Conservation (phyloP, 1,140 invertebrate species). For the Sarcophaga peregrina region DNA sequence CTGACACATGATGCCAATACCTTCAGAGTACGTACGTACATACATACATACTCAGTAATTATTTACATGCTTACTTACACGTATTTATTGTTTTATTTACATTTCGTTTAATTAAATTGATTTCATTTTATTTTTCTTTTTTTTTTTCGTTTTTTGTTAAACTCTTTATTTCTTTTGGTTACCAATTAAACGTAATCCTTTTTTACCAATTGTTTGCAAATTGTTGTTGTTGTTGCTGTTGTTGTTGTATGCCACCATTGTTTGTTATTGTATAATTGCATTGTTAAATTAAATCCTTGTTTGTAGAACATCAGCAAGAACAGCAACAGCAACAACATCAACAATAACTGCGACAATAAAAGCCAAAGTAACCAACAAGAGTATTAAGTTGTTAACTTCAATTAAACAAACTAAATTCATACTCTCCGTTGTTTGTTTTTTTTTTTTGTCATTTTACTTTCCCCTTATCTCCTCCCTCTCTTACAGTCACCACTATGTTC, state of each 20-base stretch:
- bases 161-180: not conserved
- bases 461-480: too few relatives aligned
- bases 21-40: too few relatives aligned
- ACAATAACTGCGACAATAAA: too few relatives aligned
- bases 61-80: too few relatives aligned
- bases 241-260: not conserved
- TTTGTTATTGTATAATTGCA: slow-evolving; percentile 19
- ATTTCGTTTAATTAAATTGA: not conserved
- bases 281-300: slow-evolving; percentile 29
- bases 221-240: not conserved
- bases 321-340: too few relatives aligned
- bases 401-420: not conserved
- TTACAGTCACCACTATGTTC: too few relatives aligned
- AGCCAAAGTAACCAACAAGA: not conserved
- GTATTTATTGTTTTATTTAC: too few relatives aligned
- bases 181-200: not conserved
- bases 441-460: too few relatives aligned
- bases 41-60: too few relatives aligned
- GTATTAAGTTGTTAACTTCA: slow-evolving; percentile 38
- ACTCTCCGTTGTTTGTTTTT: not conserved
- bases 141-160: too few relatives aligned
- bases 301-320: slow-evolving; percentile 12
- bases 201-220: slow-evolving; percentile 7
- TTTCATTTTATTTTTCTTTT: not conserved
- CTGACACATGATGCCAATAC: too few relatives aligned